Evolutionary conservation across 23 tunicate genomes (phyloP).

Genomic region (Ciona savignyi): DNA sequence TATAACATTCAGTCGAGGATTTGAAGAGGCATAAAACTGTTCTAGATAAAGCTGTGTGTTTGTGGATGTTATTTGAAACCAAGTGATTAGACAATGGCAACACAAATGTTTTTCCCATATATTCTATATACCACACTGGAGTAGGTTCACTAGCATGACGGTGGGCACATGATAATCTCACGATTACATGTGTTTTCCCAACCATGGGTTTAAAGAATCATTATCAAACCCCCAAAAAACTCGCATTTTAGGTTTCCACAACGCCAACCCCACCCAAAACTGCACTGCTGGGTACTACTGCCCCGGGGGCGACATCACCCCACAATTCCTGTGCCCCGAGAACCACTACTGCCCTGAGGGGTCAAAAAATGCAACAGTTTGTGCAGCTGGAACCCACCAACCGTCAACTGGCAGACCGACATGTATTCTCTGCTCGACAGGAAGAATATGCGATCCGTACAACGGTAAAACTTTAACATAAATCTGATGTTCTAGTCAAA

Average conservation of each 20-base stretch:
- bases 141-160: too few species aligned
- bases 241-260: conserved; percentile 40
- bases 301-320: conserved; percentile 68
- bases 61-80: too few species aligned
- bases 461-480: conserved; percentile 63
- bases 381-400: conserved; percentile 76
- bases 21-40: too few species aligned
- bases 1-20: too few species aligned
- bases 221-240: too few species aligned
- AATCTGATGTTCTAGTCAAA: neutral
- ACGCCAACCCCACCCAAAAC: conserved; percentile 34
- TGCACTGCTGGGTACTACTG: conserved; percentile 88
- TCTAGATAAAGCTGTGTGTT: too few species aligned
- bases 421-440: conserved; percentile 41
- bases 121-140: too few species aligned
- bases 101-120: too few species aligned
- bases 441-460: conserved; percentile 65
- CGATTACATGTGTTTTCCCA: too few species aligned
- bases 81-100: too few species aligned
- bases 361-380: conserved; percentile 62
- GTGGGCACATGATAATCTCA: too few species aligned
- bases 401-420: conserved; percentile 6
- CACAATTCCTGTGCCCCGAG: conserved; percentile 24
- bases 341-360: conserved; percentile 85
- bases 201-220: too few species aligned